These are phyloP conservation scores for Tenthredo distinguenda DNA, from an alignment of 2,888 invertebrate genomes.

Conservation along the genomic window DNA sequence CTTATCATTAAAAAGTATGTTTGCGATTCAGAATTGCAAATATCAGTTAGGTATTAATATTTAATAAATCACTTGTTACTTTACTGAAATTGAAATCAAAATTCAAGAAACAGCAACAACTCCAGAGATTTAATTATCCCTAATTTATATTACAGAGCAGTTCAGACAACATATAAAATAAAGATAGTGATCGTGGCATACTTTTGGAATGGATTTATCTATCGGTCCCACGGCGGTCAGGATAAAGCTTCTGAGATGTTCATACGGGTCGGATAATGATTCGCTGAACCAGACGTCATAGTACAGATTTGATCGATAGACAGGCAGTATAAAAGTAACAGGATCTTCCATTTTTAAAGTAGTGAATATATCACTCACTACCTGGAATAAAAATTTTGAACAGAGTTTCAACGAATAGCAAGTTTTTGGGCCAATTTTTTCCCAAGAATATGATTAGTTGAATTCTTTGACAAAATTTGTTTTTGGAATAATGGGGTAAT, in stretches of 20 bases:
- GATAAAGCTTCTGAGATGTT: conserved; percentile 89
- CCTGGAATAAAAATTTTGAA: conserved; percentile 78
- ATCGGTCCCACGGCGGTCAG: conserved; percentile 83
- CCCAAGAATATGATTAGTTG: conserved; percentile 12
- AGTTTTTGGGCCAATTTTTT: conserved; percentile 25
- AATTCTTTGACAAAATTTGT: not conserved
- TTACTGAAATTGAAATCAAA: not conserved
- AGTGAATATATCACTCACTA: conserved; percentile 89
- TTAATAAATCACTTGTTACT: not conserved
- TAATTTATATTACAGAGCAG: not conserved
- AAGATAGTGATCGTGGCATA: conserved; percentile 56
- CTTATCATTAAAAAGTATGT: not conserved
- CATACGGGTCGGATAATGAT: conserved; percentile 88
- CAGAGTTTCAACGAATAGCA: conserved; percentile 40
- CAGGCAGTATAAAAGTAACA: conserved; percentile 89
- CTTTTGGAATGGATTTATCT: conserved; percentile 72
- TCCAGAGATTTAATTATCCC: too few relatives aligned
- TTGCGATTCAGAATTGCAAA: not conserved
- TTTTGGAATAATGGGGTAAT: not conserved
- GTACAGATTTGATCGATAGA: conserved; percentile 95
- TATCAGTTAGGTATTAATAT: not conserved
- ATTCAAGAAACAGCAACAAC: not conserved
- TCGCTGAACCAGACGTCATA: conserved; percentile 97
- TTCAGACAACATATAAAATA: not conserved
- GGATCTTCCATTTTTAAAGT: conserved; percentile 86